Percentiles rank a stretch among this genome's conserved stretches.
phyloP scores from a whole-genome alignment of 2,797 vertebrate genomes.

The Tympanoctomys barrerae region DNA sequence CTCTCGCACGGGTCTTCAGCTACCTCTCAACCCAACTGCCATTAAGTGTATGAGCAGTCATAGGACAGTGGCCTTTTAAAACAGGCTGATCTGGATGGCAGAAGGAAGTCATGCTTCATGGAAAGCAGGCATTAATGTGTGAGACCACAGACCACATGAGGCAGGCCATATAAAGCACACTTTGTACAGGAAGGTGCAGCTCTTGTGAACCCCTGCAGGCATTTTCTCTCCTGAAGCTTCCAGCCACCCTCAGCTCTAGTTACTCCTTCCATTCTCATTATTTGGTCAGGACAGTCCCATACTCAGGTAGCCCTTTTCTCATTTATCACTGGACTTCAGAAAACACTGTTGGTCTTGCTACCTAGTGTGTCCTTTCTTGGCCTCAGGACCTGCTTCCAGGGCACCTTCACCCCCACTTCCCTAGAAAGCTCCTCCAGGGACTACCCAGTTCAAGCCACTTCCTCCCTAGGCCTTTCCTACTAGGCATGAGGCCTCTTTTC shows the following conservation, averaged over 20 bases:
- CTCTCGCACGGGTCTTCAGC: constrained; percentile 2
- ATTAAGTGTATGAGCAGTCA: neutral
- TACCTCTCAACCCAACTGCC: neutral
- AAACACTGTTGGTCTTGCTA: neutral
- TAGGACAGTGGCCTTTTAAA: neutral
- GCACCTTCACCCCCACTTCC: neutral
- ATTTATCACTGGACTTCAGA: neutral
- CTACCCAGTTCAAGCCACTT: neutral
- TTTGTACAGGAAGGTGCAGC: neutral
- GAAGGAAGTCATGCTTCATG: neutral
- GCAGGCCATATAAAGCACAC: neutral
- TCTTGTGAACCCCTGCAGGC: neutral
- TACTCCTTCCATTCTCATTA: neutral
- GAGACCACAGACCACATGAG: neutral
- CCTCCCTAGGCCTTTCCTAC: neutral
- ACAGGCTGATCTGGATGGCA: constrained; percentile 5
- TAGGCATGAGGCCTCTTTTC: rapidly evolving
- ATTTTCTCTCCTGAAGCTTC: neutral
- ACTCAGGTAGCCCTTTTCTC: neutral
- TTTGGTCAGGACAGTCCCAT: neutral
- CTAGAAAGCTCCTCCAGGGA: neutral
- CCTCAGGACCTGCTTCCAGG: neutral
- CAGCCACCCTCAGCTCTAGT: neutral
- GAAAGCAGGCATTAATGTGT: neutral
- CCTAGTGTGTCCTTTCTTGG: neutral